These are phyloP conservation scores for Entomyzon cyanotis DNA, from an alignment of 2,113 vertebrate genomes.

Conservation along the genomic window DNA sequence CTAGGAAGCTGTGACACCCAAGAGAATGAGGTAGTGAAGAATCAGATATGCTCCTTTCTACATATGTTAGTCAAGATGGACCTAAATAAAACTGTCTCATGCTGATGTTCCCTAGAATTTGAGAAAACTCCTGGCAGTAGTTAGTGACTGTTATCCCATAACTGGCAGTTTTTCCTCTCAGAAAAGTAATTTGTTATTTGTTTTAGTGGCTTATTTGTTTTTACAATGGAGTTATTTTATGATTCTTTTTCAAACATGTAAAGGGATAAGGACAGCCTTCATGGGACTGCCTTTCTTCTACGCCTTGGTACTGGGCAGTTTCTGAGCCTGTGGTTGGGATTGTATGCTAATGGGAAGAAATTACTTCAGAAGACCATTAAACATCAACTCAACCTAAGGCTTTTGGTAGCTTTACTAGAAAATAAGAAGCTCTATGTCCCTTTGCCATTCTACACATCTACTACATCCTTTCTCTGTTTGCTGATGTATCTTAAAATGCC, in stretches of 20 bases:
- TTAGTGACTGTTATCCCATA: neutral
- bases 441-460: neutral
- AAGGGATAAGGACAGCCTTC: neutral
- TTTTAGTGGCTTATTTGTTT: conserved; percentile 4
- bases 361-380: neutral
- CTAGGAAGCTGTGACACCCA: conserved; percentile 70
- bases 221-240: neutral
- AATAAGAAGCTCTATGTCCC: neutral
- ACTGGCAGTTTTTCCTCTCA: neutral
- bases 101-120: neutral
- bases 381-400: neutral
- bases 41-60: neutral
- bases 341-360: neutral
- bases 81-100: neutral
- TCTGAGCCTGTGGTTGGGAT: neutral
- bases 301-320: neutral
- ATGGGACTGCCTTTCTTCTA: neutral
- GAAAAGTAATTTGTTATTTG: neutral
- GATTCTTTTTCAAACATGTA: neutral
- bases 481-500: neutral
- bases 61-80: neutral
- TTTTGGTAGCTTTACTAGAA: neutral
- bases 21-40: conserved; percentile 58
- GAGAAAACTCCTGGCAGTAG: neutral
- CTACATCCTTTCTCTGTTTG: neutral